Evolutionary conservation across 2,113 vertebrate genomes (phyloP).

Genomic region (Pungitius pungitius): DNA sequence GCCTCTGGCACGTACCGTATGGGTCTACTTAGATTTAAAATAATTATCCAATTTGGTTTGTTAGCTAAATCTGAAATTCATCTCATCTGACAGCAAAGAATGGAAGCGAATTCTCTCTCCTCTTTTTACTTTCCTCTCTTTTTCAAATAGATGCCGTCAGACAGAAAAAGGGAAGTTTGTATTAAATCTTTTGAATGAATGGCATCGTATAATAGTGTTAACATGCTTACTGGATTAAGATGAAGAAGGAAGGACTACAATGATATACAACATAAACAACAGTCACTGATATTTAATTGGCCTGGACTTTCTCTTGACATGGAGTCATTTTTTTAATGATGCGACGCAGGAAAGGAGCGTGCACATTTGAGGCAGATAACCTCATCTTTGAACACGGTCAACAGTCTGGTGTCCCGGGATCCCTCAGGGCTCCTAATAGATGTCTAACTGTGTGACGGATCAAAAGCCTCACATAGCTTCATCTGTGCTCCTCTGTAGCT

Average conservation of each 20-base stretch:
- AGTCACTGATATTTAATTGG: neutral
- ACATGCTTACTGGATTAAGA: neutral
- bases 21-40: slow-evolving; percentile 44
- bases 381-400: neutral
- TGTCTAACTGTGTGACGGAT: neutral
- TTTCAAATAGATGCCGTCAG: slow-evolving; percentile 10
- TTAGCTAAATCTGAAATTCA: slow-evolving; percentile 25
- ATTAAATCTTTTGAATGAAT: slow-evolving; percentile 22
- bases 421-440: neutral
- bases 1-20: slow-evolving; percentile 21
- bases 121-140: neutral
- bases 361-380: neutral
- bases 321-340: neutral
- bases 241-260: neutral
- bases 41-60: slow-evolving; percentile 54
- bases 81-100: slow-evolving; percentile 38
- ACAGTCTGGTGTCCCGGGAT: neutral
- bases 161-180: neutral
- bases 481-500: too few species aligned
- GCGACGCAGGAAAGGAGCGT: neutral
- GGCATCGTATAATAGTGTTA: neutral
- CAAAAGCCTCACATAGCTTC: neutral
- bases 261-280: neutral
- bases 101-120: neutral
- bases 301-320: neutral